These are phyloP conservation scores for Caerostris extrusa DNA, from an alignment of 1,140 invertebrate species.

Conservation along the genomic window DNA sequence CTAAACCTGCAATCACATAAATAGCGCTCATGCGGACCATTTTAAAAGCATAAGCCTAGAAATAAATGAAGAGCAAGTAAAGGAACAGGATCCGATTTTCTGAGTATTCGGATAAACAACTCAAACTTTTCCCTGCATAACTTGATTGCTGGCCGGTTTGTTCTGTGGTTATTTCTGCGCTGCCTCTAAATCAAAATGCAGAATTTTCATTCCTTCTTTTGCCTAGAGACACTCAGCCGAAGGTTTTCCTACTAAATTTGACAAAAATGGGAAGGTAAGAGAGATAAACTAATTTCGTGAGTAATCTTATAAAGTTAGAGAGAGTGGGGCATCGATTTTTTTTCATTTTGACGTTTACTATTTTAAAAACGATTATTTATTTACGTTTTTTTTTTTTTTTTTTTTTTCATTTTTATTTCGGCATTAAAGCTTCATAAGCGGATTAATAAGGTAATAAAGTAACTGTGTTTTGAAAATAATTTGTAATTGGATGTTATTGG, in stretches of 20 bases:
- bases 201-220: background rate
- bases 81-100: conserved; percentile 47
- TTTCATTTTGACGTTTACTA: too few species aligned
- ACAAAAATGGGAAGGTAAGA: conserved; percentile 21
- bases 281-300: conserved; percentile 58
- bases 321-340: too few species aligned
- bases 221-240: background rate
- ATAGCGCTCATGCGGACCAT: conserved; percentile 39
- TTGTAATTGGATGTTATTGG: too few species aligned
- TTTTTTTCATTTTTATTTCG: too few species aligned
- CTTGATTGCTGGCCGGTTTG: conserved; percentile 31
- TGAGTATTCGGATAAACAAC: conserved; percentile 14
- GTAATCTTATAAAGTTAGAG: conserved; percentile 64
- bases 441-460: too few species aligned
- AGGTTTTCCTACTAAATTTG: conserved; percentile 20
- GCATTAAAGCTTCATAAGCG: too few species aligned
- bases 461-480: too few species aligned
- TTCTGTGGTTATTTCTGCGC: conserved; percentile 27
- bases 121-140: conserved; percentile 12
- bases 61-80: conserved; percentile 20
- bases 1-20: conserved; percentile 32
- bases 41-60: conserved; percentile 8
- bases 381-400: too few species aligned
- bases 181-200: conserved; percentile 53
- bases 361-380: too few species aligned